phyloP scores from a whole-genome alignment of 2,888 invertebrate species.

The Camponotus fellah region DNA sequence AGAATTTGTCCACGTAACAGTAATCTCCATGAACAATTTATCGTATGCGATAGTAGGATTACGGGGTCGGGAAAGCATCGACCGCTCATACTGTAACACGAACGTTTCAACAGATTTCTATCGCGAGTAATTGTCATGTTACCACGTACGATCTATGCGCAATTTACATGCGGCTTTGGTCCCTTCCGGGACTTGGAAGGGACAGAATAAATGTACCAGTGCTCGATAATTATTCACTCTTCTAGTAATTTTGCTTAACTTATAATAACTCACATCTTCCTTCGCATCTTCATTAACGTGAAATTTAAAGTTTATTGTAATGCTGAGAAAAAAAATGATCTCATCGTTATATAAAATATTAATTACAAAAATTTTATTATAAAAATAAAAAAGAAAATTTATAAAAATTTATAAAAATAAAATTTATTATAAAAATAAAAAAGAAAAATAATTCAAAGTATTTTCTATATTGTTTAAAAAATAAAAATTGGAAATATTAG shows the following conservation, averaged over 20 bases:
- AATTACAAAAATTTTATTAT: no score
- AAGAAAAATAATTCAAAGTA: neutral
- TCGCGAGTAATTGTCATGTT: slow-evolving; percentile 38
- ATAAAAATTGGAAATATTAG: neutral
- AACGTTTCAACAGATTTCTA: slow-evolving; percentile 37
- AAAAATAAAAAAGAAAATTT: neutral
- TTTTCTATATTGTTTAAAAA: neutral
- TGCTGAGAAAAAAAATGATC: neutral
- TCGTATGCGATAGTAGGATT: slow-evolving; percentile 32
- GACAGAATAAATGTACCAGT: slow-evolving; percentile 11
- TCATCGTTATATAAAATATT: neutral
- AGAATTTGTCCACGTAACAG: slow-evolving; percentile 1
- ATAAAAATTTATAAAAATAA: no score
- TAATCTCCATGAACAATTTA: slow-evolving; percentile 12
- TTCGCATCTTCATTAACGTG: neutral
- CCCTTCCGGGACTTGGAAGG: neutral
- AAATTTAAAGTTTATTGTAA: neutral
- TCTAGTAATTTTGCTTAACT: neutral
- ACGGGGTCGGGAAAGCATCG: slow-evolving; percentile 1
- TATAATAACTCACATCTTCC: neutral
- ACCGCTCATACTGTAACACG: neutral
- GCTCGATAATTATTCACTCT: slow-evolving; percentile 4
- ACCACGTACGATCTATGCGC: slow-evolving; percentile 4
- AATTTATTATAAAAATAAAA: no score
- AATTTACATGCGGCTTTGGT: slow-evolving; percentile 7